These are phyloP conservation scores for Macquaria australasica DNA, from an alignment of 2,113 vertebrate species.

Conservation along the genomic window DNA sequence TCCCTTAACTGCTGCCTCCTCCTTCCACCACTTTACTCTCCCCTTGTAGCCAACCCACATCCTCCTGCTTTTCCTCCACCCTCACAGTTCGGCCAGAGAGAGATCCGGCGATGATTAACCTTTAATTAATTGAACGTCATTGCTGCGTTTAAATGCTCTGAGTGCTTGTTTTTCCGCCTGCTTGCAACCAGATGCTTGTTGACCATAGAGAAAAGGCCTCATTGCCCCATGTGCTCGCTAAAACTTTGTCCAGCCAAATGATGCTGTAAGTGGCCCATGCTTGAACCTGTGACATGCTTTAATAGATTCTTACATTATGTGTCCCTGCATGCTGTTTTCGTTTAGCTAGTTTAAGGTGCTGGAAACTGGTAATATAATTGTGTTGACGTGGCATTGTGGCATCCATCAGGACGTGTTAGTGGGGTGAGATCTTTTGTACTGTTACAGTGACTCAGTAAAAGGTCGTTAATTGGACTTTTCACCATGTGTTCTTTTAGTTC, in stretches of 20 bases:
- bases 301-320: conserved; percentile 59
- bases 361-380: conserved; percentile 17
- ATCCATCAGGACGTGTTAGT: not conserved
- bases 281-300: conserved; percentile 68
- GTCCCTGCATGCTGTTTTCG: conserved; percentile 35
- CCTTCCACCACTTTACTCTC: not conserved
- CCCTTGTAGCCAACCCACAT: not conserved
- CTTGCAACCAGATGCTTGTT: conserved; percentile 73
- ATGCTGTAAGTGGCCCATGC: conserved; percentile 58
- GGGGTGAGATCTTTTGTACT: not conserved
- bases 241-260: conserved; percentile 62
- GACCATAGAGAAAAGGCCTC: conserved; percentile 42
- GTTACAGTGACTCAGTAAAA: conserved; percentile 20
- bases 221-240: conserved; percentile 45
- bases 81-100: conserved; percentile 31
- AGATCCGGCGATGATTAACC: conserved; percentile 72
- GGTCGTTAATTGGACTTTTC: not conserved
- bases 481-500: conserved; percentile 6
- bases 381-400: conserved; percentile 37
- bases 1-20: not conserved
- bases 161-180: conserved; percentile 61
- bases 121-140: conserved; percentile 73
- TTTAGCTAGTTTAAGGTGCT: conserved; percentile 11
- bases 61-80: conserved; percentile 34
- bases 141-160: conserved; percentile 47